Evolutionary conservation across 2,113 vertebrate genomes (phyloP), one percentile per base, ranked within the genome.

Genomic region (Brienomyrus longianalis): DNA sequence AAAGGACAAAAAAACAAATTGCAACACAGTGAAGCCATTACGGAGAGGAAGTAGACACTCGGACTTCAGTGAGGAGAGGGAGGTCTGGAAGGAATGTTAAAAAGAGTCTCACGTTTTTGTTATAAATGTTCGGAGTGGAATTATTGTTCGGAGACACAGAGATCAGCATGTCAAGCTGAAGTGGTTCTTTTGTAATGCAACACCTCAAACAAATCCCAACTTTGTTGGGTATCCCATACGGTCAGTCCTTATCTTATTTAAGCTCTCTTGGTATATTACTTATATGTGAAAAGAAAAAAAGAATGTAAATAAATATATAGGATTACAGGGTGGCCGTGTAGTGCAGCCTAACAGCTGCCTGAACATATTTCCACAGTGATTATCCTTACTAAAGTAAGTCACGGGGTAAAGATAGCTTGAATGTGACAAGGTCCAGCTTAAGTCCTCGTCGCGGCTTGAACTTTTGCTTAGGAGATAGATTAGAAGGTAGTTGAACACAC

Each of bases 321-420:
- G 95, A 97, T 99, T 98, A 98, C 98, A 97, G 92, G 94, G 94
- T 96, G 93, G 97, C 95, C 96, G 96, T 98, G 97, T 93, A 96
- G 96, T 95, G 93, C 95, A 96, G 96, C 95, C 95, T 94, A 96
- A 97, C 98, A 98, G 98, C 97, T 99, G 98, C 96, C 97, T 94
- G 96, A 96, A 95, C 97, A 99, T 98, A 97, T 97, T 98, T 98
- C 97, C 96, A 95, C 96, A 97, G 97, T 98, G 98, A 99, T 98
- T 97, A 96, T 96, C 95, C 96, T 96, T 97, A 97, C 98, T 98
- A 98, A 98, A 98, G 98, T 98, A 97, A 97, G 97, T 97, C 96
- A 90, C 90, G 56, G 97, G 96, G 95, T 98, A 98, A 99, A 98
- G 97, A 99, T 99, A 99, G 98, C 96, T 94, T 96, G 96, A 98